These are phyloP conservation scores for Meteorus sp. DNA, from an alignment of 1,140 invertebrate species.

Conservation along the genomic window DNA sequence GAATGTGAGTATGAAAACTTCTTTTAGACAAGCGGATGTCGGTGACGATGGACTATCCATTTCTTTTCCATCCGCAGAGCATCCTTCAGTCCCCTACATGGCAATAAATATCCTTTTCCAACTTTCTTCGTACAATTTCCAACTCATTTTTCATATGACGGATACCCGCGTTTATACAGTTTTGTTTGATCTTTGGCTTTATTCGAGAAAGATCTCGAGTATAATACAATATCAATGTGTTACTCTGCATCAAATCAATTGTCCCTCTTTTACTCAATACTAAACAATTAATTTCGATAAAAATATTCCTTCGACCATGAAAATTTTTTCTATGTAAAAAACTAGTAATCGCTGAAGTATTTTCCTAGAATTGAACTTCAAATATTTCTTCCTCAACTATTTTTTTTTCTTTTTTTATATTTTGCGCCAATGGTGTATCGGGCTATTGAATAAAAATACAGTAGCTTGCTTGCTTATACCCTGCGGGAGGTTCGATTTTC, in stretches of 20 bases:
- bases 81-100: not conserved
- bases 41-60: constrained; percentile 18
- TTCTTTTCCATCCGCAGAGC: not conserved
- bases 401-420: constrained; percentile 12
- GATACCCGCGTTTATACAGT: no score
- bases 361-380: no score
- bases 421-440: constrained; percentile 26
- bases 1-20: constrained; percentile 41
- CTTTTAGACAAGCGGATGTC: not conserved
- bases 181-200: constrained; percentile 9
- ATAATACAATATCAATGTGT: no score
- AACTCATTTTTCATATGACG: no score
- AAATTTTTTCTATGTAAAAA: no score
- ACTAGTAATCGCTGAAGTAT: no score
- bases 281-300: no score
- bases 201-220: not conserved
- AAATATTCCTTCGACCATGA: no score
- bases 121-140: no score
- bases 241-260: constrained; percentile 1
- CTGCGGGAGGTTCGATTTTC: constrained; percentile 27
- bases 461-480: constrained; percentile 22
- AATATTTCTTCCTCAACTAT: not conserved
- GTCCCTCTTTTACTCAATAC: not conserved
- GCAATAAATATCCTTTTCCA: no score
- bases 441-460: constrained; percentile 37